These are phyloP conservation scores for Pionites leucogaster DNA, from an alignment of 2,113 vertebrate genomes.

Conservation along the genomic window DNA sequence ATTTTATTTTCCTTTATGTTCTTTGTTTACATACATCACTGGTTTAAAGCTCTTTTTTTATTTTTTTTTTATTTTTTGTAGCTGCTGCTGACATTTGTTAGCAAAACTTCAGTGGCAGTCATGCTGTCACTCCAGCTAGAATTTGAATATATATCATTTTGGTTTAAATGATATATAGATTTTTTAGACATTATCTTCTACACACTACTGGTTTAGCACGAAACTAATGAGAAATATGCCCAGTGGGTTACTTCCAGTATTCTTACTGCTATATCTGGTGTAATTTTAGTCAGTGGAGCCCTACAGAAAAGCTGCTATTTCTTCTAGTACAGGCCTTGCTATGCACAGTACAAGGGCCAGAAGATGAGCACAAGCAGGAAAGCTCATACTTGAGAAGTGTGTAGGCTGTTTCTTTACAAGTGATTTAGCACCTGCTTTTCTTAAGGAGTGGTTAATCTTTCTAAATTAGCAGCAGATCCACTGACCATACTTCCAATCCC, in stretches of 20 bases:
- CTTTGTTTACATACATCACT: neutral
- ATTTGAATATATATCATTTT: neutral
- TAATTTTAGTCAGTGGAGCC: neutral
- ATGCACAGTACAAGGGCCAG: neutral
- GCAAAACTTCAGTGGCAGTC: neutral
- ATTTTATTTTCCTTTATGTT: neutral
- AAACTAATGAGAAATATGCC: neutral
- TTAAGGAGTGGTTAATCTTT: conserved; percentile 21
- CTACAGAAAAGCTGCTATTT: neutral
- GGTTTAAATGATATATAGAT: neutral
- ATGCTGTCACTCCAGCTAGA: neutral
- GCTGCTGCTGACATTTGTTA: neutral
- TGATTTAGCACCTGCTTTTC: conserved; percentile 3
- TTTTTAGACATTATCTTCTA: neutral
- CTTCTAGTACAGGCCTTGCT: neutral
- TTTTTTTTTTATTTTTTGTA: neutral
- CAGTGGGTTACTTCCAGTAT: neutral
- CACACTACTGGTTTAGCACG: neutral
- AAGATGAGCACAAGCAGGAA: neutral
- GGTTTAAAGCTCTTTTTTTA: neutral
- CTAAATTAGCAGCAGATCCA: neutral
- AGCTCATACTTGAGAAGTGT: neutral
- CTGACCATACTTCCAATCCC: neutral
- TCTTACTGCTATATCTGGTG: neutral
- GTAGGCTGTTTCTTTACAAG: neutral